Base-by-base conservation (phyloP, 2,888 invertebrate species). In the Neoitamus cyanurus region DNA sequence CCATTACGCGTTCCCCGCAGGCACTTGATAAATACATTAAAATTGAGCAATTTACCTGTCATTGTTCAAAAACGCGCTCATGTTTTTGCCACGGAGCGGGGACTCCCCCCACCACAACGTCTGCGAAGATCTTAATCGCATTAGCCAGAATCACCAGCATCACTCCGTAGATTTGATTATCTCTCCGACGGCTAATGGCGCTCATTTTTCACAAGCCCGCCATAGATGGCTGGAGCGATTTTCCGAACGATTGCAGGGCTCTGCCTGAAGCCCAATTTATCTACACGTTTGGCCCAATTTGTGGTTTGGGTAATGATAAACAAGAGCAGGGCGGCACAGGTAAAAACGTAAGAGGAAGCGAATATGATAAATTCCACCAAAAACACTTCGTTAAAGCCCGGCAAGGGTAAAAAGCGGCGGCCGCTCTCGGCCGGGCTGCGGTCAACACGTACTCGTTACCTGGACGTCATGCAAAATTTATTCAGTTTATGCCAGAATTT, bases 401-500 rank as follows among this genome's bases (percentile, higher is more conserved):
- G 20, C 34, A 25, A 37, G 36, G 48, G 20, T 80, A 58, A 80
- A 48, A 34, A 46, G 46, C 30, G 30, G n/a, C n/a, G n/a, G 37
- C 11, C 42, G 42, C 34, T 13, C 48, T 9, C 28, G n/a, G n/a
- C n/a, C n/a, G 25, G 20, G 34, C 48, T 69, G 69, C 36, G 68
- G 69, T 82, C 82, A 37, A 82, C 69, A 68, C 30, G 82, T 37
- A 83, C 72, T 73, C 83, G 46, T 73, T 73, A 83, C 20, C 42
- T 42, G 28, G n/a, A 31, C 72, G 42, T 83, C 73, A 73, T 72
- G 83, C 48, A 83, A 83, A 83, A 83, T 83, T 83, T 83, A 83
- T 83, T 83, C 83, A 83, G 83, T 83, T 73, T 46, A 83, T 83
- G 46, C 70, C 72, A 73, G 83, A 72, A 83, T 73, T 83, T 73